Evolutionary conservation across 2,797 vertebrate genomes (phyloP), one percentile per base, ranked within the genome.

Genomic region (Danio choprae): DNA sequence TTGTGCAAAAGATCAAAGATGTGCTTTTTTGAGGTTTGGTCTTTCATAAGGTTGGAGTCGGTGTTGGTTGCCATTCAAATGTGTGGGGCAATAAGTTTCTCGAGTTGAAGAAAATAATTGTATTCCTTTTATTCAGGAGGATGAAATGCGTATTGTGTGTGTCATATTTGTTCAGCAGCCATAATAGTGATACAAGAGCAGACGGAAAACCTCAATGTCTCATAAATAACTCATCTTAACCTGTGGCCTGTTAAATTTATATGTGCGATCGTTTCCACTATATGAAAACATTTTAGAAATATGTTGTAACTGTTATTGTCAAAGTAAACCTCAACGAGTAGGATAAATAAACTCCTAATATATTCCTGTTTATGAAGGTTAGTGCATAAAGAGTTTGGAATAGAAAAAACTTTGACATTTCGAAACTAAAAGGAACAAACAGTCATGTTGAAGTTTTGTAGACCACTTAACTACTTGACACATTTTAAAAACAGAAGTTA

Each of bases 401-500:
- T 29, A 29, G 29, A 29, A 29, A 29, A 29, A 29, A 29, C 8
- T n/a, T n/a, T 72, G 3, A 12, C 36, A 50, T 50, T 38, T 10
- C 0, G 2, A 9, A 62, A 62, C 9, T 6, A 6, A 9, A 16
- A 18, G 18, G 38, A 16, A 41, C 0, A 3, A n/a, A 41, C 60
- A 62, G 0, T 15, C 0, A n/a, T 63, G n/a, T 63, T 63, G 60
- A 64, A 5, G n/a, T 12, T 44, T 64, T 43, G 12, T 36, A 36
- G 74, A 38, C 15, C 7, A 38, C 9, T 36, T 74, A 20, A 59
- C 56, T 62, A 15, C 38, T 50, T 48, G 29, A 15, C 5, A 6
- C 3, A 3, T 40, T 50, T 56, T 36, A 40, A 41, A 64, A 62
- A 50, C 58, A 50, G 72, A 51, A 64, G 73, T 75, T 48, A 44